A percentile compares a stretch with the other conserved stretches of the same genome.
These are phyloP conservation scores for Chelonus insularis DNA, from an alignment of 1,140 invertebrate species.

Conservation along the genomic window DNA sequence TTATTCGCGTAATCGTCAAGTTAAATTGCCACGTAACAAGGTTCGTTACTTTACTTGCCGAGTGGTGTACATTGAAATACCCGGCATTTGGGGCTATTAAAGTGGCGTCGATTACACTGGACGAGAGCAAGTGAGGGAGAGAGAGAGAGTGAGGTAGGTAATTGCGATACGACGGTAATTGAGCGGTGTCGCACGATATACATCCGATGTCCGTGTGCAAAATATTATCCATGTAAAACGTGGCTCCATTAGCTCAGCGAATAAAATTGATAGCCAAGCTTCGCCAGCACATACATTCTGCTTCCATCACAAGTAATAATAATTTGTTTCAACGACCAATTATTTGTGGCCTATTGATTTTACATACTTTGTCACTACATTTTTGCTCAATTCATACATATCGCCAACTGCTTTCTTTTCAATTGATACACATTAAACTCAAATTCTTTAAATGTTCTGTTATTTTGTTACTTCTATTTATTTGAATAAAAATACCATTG, in stretches of 20 bases:
- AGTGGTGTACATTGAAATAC: conserved; percentile 29
- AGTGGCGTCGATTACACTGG: conserved; percentile 29
- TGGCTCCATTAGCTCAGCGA: conserved; percentile 12
- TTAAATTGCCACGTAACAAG: conserved; percentile 32
- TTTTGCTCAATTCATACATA: background rate
- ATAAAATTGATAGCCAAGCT: conserved; percentile 13
- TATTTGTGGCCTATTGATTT: conserved; percentile 9
- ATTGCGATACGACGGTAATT: conserved; percentile 30
- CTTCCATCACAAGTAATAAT: conserved; percentile 6
- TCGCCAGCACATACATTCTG: background rate
- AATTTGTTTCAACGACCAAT: conserved; percentile 15
- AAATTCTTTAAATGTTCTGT: no score
- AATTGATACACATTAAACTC: no score
- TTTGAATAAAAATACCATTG: no score
- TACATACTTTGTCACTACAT: background rate
- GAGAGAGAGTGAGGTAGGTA: conserved; percentile 15
- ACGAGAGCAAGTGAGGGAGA: background rate
- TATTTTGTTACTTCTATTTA: no score
- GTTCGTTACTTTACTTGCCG: conserved; percentile 27
- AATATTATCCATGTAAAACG: conserved; percentile 27
- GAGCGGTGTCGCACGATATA: conserved; percentile 28
- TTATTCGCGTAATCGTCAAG: conserved; percentile 24
- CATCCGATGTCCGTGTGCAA: conserved; percentile 13
- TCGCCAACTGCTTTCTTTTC: no score
- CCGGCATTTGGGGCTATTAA: conserved; percentile 29